Percentiles rank a stretch among this genome's conserved stretches.
phyloP scores from a whole-genome alignment of 2,113 vertebrate genomes.

The Scomber japonicus region DNA sequence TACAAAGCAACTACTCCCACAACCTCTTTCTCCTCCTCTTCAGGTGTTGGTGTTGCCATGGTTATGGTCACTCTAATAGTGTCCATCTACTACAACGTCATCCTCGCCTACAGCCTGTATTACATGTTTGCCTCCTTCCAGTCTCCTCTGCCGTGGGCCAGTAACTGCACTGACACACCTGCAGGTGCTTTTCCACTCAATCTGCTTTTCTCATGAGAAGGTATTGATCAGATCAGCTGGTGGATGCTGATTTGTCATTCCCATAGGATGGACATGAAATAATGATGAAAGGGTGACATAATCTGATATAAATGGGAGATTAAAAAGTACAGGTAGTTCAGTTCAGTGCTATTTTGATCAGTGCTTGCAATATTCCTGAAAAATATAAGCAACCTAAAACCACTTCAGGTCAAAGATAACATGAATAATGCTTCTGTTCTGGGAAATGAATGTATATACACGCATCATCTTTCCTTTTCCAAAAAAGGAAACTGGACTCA shows the following conservation, averaged over 20 bases:
- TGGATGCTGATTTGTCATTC: not conserved
- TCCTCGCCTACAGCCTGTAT: conserved; percentile 93
- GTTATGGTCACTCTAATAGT: conserved; percentile 90
- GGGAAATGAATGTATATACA: not conserved
- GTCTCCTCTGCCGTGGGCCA: conserved; percentile 90
- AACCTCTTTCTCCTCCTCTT: conserved; percentile 26
- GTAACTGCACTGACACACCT: conserved; percentile 84
- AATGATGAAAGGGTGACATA: not conserved
- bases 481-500: conserved; percentile 82
- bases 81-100: conserved; percentile 93
- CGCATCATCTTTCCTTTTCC: not conserved
- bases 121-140: conserved; percentile 96
- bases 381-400: conserved; percentile 1
- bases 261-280: not conserved
- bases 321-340: not conserved
- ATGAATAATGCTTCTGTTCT: not conserved
- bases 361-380: too few species aligned
- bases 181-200: conserved; percentile 78
- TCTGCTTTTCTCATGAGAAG: not conserved
- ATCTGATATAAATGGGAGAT: not conserved
- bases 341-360: too few species aligned
- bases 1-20: not conserved
- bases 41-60: conserved; percentile 94
- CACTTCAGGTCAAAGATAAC: conserved; percentile 1
- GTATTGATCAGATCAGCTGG: not conserved